phyloP scores from a whole-genome alignment of 2,797 vertebrate genomes.

The Sebastes jordani region DNA sequence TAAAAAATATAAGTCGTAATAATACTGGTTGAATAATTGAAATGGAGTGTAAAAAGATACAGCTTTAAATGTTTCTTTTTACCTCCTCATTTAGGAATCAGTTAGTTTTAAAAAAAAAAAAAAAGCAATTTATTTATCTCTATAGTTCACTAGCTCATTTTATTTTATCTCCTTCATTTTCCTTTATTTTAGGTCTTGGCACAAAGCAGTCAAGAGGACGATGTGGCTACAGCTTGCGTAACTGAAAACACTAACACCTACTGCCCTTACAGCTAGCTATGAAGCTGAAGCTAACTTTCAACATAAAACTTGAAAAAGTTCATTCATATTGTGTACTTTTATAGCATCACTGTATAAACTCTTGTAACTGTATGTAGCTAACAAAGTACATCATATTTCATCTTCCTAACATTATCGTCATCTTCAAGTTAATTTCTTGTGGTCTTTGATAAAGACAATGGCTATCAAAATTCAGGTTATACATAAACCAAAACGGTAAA shows the following conservation, averaged over 20 bases:
- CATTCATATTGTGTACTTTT: too few relatives aligned
- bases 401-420: not conserved
- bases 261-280: too few relatives aligned
- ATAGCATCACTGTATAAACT: too few relatives aligned
- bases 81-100: not conserved
- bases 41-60: not conserved
- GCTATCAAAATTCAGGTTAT: not conserved
- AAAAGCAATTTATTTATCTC: not conserved
- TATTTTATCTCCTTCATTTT: too few relatives aligned
- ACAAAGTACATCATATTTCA: not conserved
- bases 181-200: too few relatives aligned
- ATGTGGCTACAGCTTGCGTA: too few relatives aligned
- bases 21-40: not conserved
- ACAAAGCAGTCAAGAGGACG: too few relatives aligned
- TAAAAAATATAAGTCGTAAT: fast-evolving
- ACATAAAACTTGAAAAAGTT: too few relatives aligned
- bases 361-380: too few relatives aligned
- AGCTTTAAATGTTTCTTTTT: not conserved
- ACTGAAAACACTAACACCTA: too few relatives aligned
- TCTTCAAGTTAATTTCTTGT: not conserved
- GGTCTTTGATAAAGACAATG: not conserved
- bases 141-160: too few relatives aligned
- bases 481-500: not conserved
- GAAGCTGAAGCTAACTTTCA: too few relatives aligned
- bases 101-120: not conserved